phyloP scores from a whole-genome alignment of 2,888 invertebrate genomes.

The Polietes domitor region DNA sequence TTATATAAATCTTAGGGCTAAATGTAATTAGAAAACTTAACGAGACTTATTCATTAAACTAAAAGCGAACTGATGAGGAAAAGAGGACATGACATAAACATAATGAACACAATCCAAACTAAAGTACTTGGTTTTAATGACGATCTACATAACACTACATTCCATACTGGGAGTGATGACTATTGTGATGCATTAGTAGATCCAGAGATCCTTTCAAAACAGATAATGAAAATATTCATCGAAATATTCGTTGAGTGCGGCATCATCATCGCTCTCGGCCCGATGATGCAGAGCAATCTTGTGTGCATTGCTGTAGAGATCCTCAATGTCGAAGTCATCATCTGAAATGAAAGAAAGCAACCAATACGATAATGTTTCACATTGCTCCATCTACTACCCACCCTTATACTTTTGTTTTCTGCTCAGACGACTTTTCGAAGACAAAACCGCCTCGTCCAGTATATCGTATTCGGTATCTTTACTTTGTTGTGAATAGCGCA shows the following conservation, averaged over 20 bases:
- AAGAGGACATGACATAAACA: not conserved
- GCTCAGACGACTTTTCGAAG: constrained; percentile 72
- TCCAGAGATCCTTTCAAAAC: constrained; percentile 65
- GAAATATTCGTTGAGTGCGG: constrained; percentile 75
- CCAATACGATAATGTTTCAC: not conserved
- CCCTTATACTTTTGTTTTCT: constrained; percentile 78
- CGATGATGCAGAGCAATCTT: constrained; percentile 75
- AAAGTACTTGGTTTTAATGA: not conserved
- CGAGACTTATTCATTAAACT: constrained; percentile 15
- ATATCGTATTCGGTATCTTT: constrained; percentile 74
- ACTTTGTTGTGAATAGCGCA: constrained; percentile 75
- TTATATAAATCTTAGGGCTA: constrained; percentile 8
- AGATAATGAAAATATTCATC: constrained; percentile 77
- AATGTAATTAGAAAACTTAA: constrained; percentile 29
- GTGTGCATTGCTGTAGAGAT: constrained; percentile 79
- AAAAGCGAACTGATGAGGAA: constrained; percentile 1
- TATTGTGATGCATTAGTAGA: not conserved
- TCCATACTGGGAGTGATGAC: not conserved
- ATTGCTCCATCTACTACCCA: constrained; percentile 54
- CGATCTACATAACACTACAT: not conserved
- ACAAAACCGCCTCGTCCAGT: constrained; percentile 77
- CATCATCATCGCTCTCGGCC: constrained; percentile 75
- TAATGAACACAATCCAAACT: constrained; percentile 54
- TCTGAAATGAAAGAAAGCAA: constrained; percentile 57
- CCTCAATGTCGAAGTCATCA: constrained; percentile 75